Evolutionary conservation across 2,113 vertebrate genomes (phyloP).

Genomic region (Anolis sagrei): DNA sequence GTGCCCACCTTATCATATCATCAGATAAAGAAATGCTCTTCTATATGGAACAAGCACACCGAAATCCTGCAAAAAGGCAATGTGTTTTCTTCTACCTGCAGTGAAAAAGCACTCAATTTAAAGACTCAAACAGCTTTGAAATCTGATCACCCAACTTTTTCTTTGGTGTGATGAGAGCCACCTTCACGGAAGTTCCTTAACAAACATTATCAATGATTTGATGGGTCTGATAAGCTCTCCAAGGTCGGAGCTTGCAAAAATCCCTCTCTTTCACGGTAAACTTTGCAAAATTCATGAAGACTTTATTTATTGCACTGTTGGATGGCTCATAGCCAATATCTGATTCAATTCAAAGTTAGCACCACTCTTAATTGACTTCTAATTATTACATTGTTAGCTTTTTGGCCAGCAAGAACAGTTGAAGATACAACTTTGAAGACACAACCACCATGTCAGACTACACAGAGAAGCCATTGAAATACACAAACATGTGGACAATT

Average conservation of each 20-base stretch:
- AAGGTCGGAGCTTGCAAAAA: not conserved
- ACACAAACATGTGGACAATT: too few species aligned
- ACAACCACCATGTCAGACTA: too few species aligned
- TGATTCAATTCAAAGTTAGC: not conserved
- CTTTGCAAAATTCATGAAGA: not conserved
- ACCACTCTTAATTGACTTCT: not conserved
- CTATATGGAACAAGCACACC: not conserved
- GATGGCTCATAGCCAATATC: not conserved
- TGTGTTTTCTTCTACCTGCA: not conserved
- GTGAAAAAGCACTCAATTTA: not conserved
- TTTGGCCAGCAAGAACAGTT: not conserved
- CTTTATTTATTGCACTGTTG: not conserved
- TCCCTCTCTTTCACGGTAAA: not conserved
- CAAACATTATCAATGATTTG: not conserved
- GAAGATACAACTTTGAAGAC: too few species aligned
- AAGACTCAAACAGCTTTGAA: conserved; percentile 3
- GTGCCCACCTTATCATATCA: too few species aligned
- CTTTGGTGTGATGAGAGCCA: conserved; percentile 3
- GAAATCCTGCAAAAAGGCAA: not conserved
- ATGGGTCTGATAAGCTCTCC: not conserved
- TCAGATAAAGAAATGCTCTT: not conserved
- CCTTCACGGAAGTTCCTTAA: not conserved
- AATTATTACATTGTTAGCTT: not conserved
- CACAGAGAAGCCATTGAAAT: too few species aligned
- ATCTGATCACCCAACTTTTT: conserved; percentile 6